Evolutionary conservation across 2,113 vertebrate genomes (phyloP).

Genomic region (Neotoma lepida): DNA sequence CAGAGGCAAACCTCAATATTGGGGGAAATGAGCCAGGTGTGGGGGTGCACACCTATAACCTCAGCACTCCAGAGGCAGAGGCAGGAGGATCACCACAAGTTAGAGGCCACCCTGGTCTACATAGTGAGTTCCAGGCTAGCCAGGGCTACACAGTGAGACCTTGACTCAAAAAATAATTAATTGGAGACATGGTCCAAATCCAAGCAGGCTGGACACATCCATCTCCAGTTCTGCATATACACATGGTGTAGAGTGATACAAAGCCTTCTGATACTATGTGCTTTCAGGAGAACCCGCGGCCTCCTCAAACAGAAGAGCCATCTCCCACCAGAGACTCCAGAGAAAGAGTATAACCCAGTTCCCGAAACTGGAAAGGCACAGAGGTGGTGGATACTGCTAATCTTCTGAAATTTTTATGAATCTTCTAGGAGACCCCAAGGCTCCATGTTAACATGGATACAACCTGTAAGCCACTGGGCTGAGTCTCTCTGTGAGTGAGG

Average conservation of each 20-base stretch:
- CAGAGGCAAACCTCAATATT: neutral
- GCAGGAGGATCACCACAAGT: neutral
- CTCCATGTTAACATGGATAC: neutral
- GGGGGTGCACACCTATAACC: no score
- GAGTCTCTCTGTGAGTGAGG: neutral
- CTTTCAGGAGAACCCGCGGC: neutral
- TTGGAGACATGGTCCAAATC: neutral
- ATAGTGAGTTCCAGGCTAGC: neutral
- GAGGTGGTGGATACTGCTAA: no score
- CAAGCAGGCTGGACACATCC: neutral
- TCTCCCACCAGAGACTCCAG: neutral
- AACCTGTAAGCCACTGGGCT: neutral
- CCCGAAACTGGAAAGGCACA: neutral
- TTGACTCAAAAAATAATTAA: neutral
- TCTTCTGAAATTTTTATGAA: neutral
- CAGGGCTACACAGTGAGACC: neutral
- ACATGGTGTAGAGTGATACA: neutral
- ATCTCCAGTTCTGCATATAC: neutral
- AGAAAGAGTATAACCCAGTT: neutral
- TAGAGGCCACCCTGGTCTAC: neutral
- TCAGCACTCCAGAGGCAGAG: neutral
- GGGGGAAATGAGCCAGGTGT: neutral
- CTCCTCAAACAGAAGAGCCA: neutral
- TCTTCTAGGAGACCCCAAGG: neutral
- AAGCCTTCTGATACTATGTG: accelerated